These are phyloP conservation scores for Bolinopsis microptera DNA, from an alignment of 37 sponge, comb jelly and placozoan species.

Conservation along the genomic window DNA sequence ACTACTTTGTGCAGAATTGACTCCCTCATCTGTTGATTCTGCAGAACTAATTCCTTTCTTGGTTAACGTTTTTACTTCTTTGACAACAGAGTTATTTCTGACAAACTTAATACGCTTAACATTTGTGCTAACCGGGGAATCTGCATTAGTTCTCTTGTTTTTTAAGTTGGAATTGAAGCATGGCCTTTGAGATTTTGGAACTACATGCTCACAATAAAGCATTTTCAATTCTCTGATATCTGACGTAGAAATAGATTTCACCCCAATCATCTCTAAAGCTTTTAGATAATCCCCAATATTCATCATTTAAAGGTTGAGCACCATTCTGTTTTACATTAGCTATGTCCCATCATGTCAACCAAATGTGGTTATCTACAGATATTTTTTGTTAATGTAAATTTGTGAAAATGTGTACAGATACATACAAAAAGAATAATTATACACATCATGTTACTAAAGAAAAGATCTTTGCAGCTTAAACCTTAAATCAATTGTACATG, in stretches of 20 bases:
- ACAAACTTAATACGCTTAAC: neutral
- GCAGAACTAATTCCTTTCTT: neutral
- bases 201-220: neutral
- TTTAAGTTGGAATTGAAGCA: neutral
- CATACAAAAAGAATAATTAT: no score
- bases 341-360: no score
- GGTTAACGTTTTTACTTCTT: neutral
- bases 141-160: neutral
- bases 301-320: no score
- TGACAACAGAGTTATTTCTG: neutral
- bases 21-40: neutral
- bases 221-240: neutral
- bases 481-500: no score
- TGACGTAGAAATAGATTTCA: neutral
- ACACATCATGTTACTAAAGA: no score
- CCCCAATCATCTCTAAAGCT: neutral
- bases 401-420: no score
- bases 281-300: neutral
- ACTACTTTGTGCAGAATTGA: no score
- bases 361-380: no score
- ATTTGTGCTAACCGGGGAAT: neutral
- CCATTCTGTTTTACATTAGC: no score
- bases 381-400: no score
- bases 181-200: neutral
- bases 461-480: no score